Base-by-base conservation (phyloP, 1,140 invertebrate genomes). In the Zaprionus lachaisei region DNA sequence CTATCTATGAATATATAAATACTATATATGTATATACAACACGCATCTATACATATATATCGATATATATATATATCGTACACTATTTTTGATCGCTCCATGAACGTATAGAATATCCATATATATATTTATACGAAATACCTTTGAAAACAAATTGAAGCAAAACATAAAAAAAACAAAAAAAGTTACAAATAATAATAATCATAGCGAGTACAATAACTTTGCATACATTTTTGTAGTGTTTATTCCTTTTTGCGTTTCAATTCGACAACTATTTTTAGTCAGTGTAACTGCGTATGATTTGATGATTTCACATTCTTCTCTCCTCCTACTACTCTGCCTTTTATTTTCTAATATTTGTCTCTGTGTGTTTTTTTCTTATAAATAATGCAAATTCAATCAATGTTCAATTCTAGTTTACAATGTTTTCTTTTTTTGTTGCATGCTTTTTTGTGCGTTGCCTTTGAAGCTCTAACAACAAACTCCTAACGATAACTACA, bases 141-240 rank as follows among this genome's bases (percentile, higher is more conserved):
- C 41, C n/a, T 47, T 47, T 47, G n/a, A 51, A 51, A 51, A 24
- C 20, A 24, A 14, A 51, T 26, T 26, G 24, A 26, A 26, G 4
- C 24, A 26, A 26, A 26, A 26, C 24, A 26, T n/a, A 24, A 14
- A 51, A 4, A 51, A 49, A 2, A 4, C 22, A 12, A 20, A 22
- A 49, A 24, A 11, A 51, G 15, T 26, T 56, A 56, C 22, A 26
- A 62, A 62, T 49, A 26, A 5, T 31, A 26, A 44, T 62, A 47
- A 44, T 62, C n/a, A 49, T 75, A 75, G 72, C 67, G 72, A 75
- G 72, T 72, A 79, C 58, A 75, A 76, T 79, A 72, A 77, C 69
- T 79, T 86, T 87, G 83, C 84, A 87, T 87, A 83, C 80, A 89
- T 87, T 87, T 87, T 78, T 87, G 83, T 87, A 87, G 83, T 87